A percentile compares a stretch with the other conserved stretches of the same genome.
These are phyloP conservation scores for Caenorhabditis doughertyi DNA, from an alignment of 2,888 invertebrate genomes.

Conservation along the genomic window DNA sequence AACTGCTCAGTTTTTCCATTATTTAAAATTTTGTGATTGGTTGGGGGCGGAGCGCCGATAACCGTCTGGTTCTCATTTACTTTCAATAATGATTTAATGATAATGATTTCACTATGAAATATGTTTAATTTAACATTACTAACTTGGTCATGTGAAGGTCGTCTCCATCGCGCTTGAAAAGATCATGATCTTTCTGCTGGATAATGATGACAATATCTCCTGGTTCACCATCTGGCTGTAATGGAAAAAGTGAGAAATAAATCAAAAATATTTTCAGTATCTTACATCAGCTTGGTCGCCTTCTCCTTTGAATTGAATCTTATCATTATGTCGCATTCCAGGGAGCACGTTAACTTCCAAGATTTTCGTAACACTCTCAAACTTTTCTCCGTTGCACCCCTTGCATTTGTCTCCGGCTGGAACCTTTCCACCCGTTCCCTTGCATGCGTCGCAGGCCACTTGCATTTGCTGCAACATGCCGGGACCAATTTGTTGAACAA, in stretches of 20 bases:
- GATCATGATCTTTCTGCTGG: constrained; percentile 89
- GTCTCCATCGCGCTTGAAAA: constrained; percentile 89
- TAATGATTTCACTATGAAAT: not conserved
- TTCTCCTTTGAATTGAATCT: constrained; percentile 91
- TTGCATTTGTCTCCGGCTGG: constrained; percentile 90
- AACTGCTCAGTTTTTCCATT: too few relatives aligned
- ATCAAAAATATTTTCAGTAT: not conserved
- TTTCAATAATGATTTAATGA: too few relatives aligned
- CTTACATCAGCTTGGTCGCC: constrained; percentile 89
- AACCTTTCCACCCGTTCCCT: constrained; percentile 85
- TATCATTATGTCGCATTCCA: constrained; percentile 92
- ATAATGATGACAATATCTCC: constrained; percentile 94
- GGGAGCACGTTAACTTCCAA: constrained; percentile 91
- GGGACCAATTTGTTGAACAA: constrained; percentile 85
- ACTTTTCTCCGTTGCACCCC: constrained; percentile 91
- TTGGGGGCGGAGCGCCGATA: too few relatives aligned
- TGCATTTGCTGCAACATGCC: constrained; percentile 86
- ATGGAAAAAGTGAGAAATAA: constrained; percentile 34
- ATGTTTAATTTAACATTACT: not conserved
- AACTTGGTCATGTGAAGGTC: constrained; percentile 85
- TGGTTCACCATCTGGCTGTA: constrained; percentile 89
- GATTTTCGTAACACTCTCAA: constrained; percentile 90
- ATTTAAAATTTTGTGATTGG: too few relatives aligned
- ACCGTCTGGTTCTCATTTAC: too few relatives aligned
- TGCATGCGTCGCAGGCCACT: constrained; percentile 84